Evolutionary conservation across 1,140 invertebrate genomes (phyloP), one percentile per base, ranked within the genome.

Genomic region (Drosophila nasuta): DNA sequence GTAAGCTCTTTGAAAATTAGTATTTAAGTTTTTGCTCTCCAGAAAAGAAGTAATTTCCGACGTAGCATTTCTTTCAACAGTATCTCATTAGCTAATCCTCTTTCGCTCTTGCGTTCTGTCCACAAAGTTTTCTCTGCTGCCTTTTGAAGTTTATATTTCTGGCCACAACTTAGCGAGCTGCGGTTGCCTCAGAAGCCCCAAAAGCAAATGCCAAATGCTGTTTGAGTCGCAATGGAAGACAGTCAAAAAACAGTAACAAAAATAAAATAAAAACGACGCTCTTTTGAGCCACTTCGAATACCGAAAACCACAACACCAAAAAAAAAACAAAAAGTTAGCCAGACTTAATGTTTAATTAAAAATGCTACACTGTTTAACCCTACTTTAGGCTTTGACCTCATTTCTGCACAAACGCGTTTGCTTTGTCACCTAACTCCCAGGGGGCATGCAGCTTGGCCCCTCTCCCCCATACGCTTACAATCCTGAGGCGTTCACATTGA

Each of bases 261-360:
- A 70, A 62, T 45, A 33, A 33, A 49, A 17, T n/a, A 8, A 54
- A 38, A 65, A 51, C 35, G 43, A 28, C 62, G 28, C 51, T 52
- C 52, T 64, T 25, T 75, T 71, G 67, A 38, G 45, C 45, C 28
- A 43, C 38, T 20, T 25, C 57, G 58, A 17, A 56, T 52, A 49
- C 41, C 7, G 41, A 63, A 77, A 82, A 81, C 75, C 78, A 51
- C 70, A 75, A 70, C 52, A 58, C 3, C 20, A 20, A 2, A 20
- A 3, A 20, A 20, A 20, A 20, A 25, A 20, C 0, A 68, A 69
- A 63, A 74, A 33, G 13, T 63, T 49, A 17, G 38, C 59, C 63
- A 57, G 49, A 76, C 67, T 77, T 88, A 87, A 88, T 82, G 73
- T 83, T 82, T 82, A 77, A 87, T 87, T 88, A 80, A 82, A 87